These are phyloP conservation scores for Brachionus rubens DNA, from an alignment of 1,140 invertebrate species.

Conservation along the genomic window DNA sequence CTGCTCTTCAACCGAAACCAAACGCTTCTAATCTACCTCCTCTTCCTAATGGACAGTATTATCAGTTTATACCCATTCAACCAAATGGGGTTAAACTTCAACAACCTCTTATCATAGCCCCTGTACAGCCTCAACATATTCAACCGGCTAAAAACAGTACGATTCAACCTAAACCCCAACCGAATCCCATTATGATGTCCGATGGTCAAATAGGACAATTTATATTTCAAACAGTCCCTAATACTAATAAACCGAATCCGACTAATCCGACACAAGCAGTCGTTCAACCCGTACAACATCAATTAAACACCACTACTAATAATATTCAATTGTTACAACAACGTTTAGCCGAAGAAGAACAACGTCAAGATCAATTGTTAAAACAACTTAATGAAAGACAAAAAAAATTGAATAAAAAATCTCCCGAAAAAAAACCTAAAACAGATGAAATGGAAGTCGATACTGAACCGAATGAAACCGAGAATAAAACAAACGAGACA, in stretches of 20 bases:
- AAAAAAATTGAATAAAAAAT: background rate
- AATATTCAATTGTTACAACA: constrained; percentile 13
- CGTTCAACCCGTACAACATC: background rate
- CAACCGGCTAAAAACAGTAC: background rate
- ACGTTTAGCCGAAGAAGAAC: constrained; percentile 23
- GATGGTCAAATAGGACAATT: background rate
- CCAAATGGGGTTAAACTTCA: constrained; percentile 3
- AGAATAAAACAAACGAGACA: background rate
- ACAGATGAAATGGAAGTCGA: constrained; percentile 10
- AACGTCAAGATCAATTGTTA: constrained; percentile 8
- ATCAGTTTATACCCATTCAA: constrained; percentile 39
- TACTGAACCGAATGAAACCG: background rate
- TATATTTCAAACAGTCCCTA: background rate
- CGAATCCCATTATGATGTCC: too few species aligned
- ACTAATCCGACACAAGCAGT: background rate
- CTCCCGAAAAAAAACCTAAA: background rate
- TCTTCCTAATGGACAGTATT: background rate
- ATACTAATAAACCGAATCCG: background rate
- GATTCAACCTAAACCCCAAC: background rate
- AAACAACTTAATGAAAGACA: constrained; percentile 5
- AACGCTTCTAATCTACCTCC: background rate
- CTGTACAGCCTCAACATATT: background rate
- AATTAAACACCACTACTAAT: background rate
- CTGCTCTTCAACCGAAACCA: constrained; percentile 2
- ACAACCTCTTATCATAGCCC: constrained; percentile 1